Conservation (phyloP, 2,797 vertebrate species). For the Lutjanus campechanus region DNA sequence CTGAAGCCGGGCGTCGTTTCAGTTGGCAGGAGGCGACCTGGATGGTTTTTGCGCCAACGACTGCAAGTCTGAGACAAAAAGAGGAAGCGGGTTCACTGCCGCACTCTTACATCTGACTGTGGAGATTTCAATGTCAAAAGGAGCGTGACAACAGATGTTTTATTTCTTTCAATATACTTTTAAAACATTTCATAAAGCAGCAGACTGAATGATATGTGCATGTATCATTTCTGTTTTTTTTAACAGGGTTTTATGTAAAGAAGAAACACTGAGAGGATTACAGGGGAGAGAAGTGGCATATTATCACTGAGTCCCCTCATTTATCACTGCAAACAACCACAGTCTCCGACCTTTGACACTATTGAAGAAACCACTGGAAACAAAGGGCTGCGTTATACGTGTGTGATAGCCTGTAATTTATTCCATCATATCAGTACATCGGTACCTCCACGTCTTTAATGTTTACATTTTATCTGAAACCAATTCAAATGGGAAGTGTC, state of each 20-base stretch:
- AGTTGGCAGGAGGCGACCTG: not conserved
- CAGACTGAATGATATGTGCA: not conserved
- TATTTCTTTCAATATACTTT: conserved; percentile 34
- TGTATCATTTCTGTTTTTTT: conserved; percentile 32
- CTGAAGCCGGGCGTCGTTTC: not conserved
- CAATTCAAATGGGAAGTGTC: conserved; percentile 6
- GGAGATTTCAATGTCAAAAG: conserved; percentile 25
- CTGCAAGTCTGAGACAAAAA: conserved; percentile 16
- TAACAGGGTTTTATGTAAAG: conserved; percentile 33
- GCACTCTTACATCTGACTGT: conserved; percentile 10
- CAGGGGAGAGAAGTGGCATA: not conserved
- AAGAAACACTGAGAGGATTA: conserved; percentile 4
- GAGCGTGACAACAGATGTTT: conserved; percentile 28
- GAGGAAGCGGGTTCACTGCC: not conserved
- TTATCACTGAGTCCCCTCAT: not conserved
- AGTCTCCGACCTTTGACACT: conserved; percentile 44
- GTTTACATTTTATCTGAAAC: conserved; percentile 43
- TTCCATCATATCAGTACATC: conserved; percentile 10
- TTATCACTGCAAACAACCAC: conserved; percentile 29
- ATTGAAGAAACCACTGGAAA: conserved; percentile 32
- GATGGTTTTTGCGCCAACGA: not conserved
- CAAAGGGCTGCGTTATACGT: conserved; percentile 2
- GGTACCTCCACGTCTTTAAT: conserved; percentile 13
- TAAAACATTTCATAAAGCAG: conserved; percentile 1
- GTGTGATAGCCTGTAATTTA: conserved; percentile 15